phyloP scores from a whole-genome alignment of 2,888 invertebrate genomes.

The Xylota segnis region DNA sequence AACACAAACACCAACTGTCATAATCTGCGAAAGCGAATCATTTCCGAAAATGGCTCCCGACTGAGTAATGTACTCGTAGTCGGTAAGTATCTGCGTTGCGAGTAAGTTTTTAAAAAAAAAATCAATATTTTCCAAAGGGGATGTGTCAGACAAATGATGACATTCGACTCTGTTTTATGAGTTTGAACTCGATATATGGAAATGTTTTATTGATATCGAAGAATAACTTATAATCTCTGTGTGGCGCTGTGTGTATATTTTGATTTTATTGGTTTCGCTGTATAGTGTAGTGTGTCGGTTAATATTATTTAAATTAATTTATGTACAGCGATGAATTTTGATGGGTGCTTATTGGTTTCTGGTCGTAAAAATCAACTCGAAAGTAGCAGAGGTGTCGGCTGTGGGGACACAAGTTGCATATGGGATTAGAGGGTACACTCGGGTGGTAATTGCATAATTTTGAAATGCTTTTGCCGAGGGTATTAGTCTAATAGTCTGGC shows the following conservation, averaged over 20 bases:
- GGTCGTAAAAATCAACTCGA: conserved; percentile 5
- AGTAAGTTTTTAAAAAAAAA: background rate
- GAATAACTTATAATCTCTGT: conserved; percentile 27
- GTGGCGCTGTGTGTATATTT: background rate
- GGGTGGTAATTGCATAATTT: conserved; percentile 35
- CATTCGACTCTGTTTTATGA: conserved; percentile 24
- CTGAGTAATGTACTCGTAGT: conserved; percentile 16
- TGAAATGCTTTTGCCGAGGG: conserved; percentile 24
- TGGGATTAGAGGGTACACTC: conserved; percentile 41
- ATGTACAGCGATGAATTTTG: conserved; percentile 37
- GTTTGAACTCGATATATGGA: conserved; percentile 51
- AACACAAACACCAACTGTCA: conserved; percentile 26
- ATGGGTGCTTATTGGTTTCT: conserved; percentile 36
- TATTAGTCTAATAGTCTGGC: conserved; percentile 55
- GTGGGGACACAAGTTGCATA: conserved; percentile 54
- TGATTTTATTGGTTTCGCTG: conserved; percentile 5
- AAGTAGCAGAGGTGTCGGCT: conserved; percentile 47
- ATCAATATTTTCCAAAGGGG: background rate
- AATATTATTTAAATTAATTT: conserved; percentile 41
- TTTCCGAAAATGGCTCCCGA: conserved; percentile 45
- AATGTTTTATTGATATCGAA: conserved; percentile 33
- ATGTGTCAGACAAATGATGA: conserved; percentile 14
- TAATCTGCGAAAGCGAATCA: conserved; percentile 38
- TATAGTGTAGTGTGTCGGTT: background rate
- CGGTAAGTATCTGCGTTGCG: background rate